phyloP scores from a whole-genome alignment of 2,113 vertebrate genomes.

The Gopherus flavomarginatus region DNA sequence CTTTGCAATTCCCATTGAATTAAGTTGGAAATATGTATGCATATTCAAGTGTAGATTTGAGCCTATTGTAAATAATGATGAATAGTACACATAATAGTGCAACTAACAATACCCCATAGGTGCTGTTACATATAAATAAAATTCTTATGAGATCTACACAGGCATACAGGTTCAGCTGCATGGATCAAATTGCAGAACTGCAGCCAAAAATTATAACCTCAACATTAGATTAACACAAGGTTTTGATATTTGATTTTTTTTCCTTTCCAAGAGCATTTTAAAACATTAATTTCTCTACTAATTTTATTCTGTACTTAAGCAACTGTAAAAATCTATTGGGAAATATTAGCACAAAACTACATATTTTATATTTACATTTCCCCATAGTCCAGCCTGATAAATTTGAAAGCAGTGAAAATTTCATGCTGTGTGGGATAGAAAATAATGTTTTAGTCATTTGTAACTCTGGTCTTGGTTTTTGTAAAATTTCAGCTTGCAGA shows the following conservation, averaged over 20 bases:
- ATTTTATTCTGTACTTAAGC: neutral
- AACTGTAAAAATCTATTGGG: neutral
- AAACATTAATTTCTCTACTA: neutral
- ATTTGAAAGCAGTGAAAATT: neutral
- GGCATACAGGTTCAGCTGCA: too few species aligned
- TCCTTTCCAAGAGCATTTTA: neutral
- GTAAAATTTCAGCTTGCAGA: neutral
- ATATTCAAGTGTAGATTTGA: too few species aligned
- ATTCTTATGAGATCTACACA: too few species aligned
- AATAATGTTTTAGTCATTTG: neutral
- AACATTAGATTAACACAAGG: neutral
- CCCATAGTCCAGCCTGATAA: neutral
- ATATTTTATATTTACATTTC: neutral
- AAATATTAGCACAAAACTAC: neutral
- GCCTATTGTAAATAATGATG: too few species aligned
- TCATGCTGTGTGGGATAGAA: neutral
- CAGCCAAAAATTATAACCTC: neutral
- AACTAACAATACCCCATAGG: too few species aligned
- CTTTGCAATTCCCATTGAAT: too few species aligned
- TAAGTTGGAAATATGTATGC: too few species aligned
- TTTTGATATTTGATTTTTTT: neutral
- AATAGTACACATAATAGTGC: too few species aligned
- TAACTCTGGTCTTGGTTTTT: neutral
- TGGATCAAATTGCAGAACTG: too few species aligned
- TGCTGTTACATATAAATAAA: too few species aligned